These are phyloP conservation scores for Pyrocephalus nanus DNA, from an alignment of 2,797 vertebrate genomes.

Conservation along the genomic window DNA sequence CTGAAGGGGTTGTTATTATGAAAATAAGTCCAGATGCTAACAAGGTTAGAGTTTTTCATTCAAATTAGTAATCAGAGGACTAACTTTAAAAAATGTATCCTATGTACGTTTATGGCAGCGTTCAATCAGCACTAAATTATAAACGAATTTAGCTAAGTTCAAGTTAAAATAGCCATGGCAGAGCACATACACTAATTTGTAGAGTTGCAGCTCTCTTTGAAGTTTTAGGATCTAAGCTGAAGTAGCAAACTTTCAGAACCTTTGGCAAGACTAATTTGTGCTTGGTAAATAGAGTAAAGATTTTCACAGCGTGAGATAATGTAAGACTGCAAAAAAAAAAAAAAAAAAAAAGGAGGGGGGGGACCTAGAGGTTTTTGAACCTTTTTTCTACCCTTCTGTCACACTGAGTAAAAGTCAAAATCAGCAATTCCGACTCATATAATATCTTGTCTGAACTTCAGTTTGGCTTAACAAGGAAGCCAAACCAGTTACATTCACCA, in stretches of 20 bases:
- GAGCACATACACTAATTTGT: slow-evolving; percentile 52
- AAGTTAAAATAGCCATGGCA: slow-evolving; percentile 66
- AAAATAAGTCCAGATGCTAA: slow-evolving; percentile 96
- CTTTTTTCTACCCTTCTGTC: slow-evolving; percentile 25
- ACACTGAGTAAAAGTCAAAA: slow-evolving; percentile 62
- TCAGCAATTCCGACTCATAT: slow-evolving; percentile 59
- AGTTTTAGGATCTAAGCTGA: slow-evolving; percentile 59
- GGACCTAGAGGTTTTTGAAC: slow-evolving; percentile 40
- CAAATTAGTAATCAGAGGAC: slow-evolving; percentile 86
- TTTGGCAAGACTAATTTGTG: slow-evolving; percentile 75
- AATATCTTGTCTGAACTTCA: slow-evolving; percentile 55
- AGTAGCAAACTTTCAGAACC: slow-evolving; percentile 71
- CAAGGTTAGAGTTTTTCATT: slow-evolving; percentile 94
- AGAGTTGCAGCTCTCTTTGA: slow-evolving; percentile 68
- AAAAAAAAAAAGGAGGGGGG: background rate
- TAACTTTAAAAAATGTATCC: slow-evolving; percentile 82
- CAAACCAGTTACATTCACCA: slow-evolving; percentile 48
- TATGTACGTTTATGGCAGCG: slow-evolving; percentile 70
- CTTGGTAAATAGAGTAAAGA: slow-evolving; percentile 77
- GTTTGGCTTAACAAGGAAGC: slow-evolving; percentile 54
- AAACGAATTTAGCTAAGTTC: slow-evolving; percentile 77
- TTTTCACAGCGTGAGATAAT: slow-evolving; percentile 70
- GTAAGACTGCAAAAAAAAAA: background rate
- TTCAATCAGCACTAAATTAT: slow-evolving; percentile 81
- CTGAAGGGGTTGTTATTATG: slow-evolving; percentile 98